Evolutionary conservation across 2,888 invertebrate species (phyloP).

Genomic region (Pheosia tremula): DNA sequence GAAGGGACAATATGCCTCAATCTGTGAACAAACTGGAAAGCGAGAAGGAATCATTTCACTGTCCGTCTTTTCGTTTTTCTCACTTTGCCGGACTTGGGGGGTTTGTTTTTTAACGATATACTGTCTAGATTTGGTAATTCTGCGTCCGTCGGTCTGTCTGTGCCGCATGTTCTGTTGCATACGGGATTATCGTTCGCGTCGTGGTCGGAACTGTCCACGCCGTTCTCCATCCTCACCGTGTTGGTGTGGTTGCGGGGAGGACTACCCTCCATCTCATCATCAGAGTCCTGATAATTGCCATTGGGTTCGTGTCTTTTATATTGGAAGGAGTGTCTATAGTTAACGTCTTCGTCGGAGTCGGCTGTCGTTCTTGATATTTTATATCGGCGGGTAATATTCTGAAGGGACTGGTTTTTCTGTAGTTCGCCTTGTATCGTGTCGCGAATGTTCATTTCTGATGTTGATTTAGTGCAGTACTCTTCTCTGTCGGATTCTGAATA

Average conservation of each 20-base stretch:
- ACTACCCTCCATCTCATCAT: conserved; percentile 63
- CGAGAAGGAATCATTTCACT: conserved; percentile 79
- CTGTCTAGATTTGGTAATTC: conserved; percentile 70
- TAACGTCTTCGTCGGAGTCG: conserved; percentile 71
- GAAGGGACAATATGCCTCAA: conserved; percentile 55
- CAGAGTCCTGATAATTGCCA: conserved; percentile 69
- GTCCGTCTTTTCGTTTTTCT: conserved; percentile 69
- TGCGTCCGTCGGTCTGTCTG: conserved; percentile 37
- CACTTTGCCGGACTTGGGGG: conserved; percentile 64
- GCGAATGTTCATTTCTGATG: conserved; percentile 67
- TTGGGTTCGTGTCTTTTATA: conserved; percentile 64
- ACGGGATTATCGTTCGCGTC: conserved; percentile 70
- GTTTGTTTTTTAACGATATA: conserved; percentile 66
- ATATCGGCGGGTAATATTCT: conserved; percentile 67
- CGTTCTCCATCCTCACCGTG: conserved; percentile 66
- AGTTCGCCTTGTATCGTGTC: conserved; percentile 62
- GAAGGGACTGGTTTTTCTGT: conserved; percentile 77
- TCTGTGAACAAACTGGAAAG: conserved; percentile 74
- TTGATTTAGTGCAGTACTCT: conserved; percentile 73
- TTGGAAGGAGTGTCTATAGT: conserved; percentile 55
- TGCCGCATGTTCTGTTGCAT: conserved; percentile 32
- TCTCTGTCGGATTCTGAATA: conserved; percentile 76
- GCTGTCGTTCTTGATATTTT: conserved; percentile 47
- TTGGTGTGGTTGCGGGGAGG: conserved; percentile 50
- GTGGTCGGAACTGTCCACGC: conserved; percentile 69